Evolutionary conservation across 2,113 vertebrate species (phyloP), one percentile per base, ranked within the genome.

Genomic region (Macaca mulatta): DNA sequence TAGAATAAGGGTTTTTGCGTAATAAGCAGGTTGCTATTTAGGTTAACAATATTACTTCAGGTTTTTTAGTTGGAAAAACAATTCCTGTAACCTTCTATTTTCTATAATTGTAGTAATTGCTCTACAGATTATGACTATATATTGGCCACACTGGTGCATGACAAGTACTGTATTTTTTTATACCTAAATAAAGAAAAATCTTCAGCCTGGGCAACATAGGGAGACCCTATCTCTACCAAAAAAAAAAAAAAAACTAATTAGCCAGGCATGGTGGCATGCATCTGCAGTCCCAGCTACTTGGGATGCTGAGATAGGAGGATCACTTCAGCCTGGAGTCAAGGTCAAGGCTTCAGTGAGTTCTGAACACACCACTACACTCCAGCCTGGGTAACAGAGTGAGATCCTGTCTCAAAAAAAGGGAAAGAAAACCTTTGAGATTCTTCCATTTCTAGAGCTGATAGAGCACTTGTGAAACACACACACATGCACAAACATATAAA

Each of bases 121-220:
- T 95, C 64, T 91, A 55, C 17, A 92, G 48, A 87, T 95, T 86
- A 79, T 88, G n/a, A 90, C 59, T 97, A 5, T 87, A 87, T 94
- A 80, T 78, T 96, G 92, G 40, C 86, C 94, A 95, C 93, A 88
- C 88, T 93, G 95, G 98, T 98, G 98, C 98, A 98, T 97, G 97
- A 97, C 81, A 97, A 13, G 95, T 98, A 98, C 89, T 98, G 86
- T 98, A 91, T 89, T 97, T 94, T 92, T 98, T 98, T 98, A 98
- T 97, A 97, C 95, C 55, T 98, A 96, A 97, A 99, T 99, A 99
- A 98, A 99, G 97, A 82, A 93, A 94, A 95, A 61, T 93, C 61
- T 64, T 64, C 11, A 64, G 61, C 27, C 61, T 64, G 27, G 30
- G 27, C 61, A 30, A 64, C 27, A 64, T 32, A 64, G 61, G 61